Conservation (phyloP, 2,888 invertebrate species). For the Drosophila aldrichi region DNA sequence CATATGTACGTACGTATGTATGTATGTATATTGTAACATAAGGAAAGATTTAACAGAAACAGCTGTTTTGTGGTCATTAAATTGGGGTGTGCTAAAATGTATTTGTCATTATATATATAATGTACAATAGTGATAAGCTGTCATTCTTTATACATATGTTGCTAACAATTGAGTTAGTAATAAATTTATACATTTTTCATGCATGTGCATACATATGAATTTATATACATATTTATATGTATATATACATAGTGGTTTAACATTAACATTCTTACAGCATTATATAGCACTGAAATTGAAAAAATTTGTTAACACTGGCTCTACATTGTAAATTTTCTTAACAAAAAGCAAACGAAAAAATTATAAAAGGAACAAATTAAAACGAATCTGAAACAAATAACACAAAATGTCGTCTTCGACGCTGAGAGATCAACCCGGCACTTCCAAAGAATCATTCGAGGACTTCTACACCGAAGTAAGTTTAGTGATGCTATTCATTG, state of each 20-base stretch:
- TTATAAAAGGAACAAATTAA: slow-evolving; percentile 16
- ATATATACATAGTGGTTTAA: neutral
- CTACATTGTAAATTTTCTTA: slow-evolving; percentile 35
- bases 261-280: neutral
- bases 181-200: too few species aligned
- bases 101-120: too few species aligned
- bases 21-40: neutral
- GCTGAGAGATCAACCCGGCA: slow-evolving; percentile 77
- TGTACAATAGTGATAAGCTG: too few species aligned
- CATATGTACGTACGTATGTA: neutral
- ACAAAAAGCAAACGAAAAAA: slow-evolving; percentile 37
- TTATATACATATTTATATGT: too few species aligned
- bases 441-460: slow-evolving; percentile 90
- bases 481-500: slow-evolving; percentile 48
- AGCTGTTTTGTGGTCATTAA: slow-evolving; percentile 9
- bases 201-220: too few species aligned
- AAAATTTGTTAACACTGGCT: slow-evolving; percentile 30
- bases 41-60: slow-evolving; percentile 25
- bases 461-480: slow-evolving; percentile 93
- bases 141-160: too few species aligned
- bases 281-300: slow-evolving; percentile 25
- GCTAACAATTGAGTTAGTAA: too few species aligned
- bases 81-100: too few species aligned
- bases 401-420: slow-evolving; percentile 68
- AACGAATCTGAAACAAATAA: slow-evolving; percentile 28